Evolutionary conservation across 2,113 vertebrate genomes (phyloP).

Genomic region (Dromiciops gliroides): DNA sequence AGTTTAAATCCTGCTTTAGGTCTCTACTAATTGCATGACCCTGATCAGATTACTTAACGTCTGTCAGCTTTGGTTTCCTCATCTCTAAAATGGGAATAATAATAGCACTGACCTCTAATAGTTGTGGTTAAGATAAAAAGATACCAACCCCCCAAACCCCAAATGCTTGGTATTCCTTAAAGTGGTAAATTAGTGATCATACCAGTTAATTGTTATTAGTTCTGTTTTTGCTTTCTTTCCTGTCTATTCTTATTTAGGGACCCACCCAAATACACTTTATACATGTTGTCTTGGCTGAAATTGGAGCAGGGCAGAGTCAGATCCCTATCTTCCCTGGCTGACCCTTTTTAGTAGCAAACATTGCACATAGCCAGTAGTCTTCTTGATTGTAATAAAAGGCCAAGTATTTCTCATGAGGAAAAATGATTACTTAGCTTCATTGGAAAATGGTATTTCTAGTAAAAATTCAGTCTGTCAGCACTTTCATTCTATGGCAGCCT

Average conservation of each 20-base stretch:
- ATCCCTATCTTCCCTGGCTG: not conserved
- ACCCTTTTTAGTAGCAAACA: not conserved
- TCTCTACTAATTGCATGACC: not conserved
- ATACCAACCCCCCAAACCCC: not conserved
- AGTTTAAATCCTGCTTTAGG: not conserved
- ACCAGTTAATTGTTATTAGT: not conserved
- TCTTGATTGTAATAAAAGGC: not conserved
- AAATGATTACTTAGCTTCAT: not conserved
- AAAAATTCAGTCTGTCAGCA: constrained; percentile 60
- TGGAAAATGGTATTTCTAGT: constrained; percentile 25
- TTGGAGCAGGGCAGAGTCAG: not conserved
- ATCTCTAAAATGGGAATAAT: not conserved
- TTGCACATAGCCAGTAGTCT: not conserved
- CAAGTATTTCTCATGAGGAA: not conserved
- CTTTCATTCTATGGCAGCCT: constrained; percentile 63
- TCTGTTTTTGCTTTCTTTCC: not conserved
- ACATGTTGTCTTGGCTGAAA: not conserved
- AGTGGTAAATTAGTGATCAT: not conserved
- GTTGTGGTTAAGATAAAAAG: not conserved
- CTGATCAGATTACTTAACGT: not conserved
- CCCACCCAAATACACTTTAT: not conserved
- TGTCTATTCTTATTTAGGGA: not conserved
- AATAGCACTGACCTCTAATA: not conserved
- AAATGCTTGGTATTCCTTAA: not conserved
- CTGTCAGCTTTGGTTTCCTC: not conserved